phyloP scores from a whole-genome alignment of 1,140 invertebrate genomes.

The Bombus pyrosoma region DNA sequence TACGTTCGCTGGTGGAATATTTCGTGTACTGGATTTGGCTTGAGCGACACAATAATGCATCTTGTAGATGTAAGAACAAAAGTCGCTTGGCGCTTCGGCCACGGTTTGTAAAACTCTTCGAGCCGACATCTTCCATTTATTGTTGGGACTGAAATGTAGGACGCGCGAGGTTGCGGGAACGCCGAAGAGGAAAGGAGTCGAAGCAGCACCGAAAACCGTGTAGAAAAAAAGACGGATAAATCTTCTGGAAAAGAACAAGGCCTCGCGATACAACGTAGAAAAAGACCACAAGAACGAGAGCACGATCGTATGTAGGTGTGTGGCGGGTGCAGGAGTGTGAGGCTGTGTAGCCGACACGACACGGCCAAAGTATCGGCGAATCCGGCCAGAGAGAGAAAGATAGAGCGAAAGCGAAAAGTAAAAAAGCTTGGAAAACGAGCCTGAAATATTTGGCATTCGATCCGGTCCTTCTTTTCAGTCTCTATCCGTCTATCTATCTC shows the following conservation, averaged over 20 bases:
- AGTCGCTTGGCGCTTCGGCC: conserved; percentile 34
- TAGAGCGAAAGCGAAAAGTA: conserved; percentile 21
- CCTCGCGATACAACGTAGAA: conserved; percentile 32
- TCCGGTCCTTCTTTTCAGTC: conserved; percentile 15
- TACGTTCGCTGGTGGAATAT: neutral
- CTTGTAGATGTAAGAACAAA: conserved; percentile 31
- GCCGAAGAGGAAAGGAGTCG: neutral
- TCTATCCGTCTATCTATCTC: conserved; percentile 17
- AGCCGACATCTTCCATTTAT: conserved; percentile 52
- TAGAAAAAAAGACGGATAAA: conserved; percentile 5
- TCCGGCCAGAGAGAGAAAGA: neutral
- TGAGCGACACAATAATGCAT: conserved; percentile 23
- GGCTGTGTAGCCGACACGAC: neutral
- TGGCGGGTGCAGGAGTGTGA: neutral
- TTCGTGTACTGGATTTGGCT: neutral
- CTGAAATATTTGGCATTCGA: conserved; percentile 60
- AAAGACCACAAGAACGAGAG: neutral
- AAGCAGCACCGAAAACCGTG: neutral
- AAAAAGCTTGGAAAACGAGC: conserved; percentile 51
- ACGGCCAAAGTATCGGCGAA: neutral
- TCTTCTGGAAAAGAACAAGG: conserved; percentile 17
- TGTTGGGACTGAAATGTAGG: conserved; percentile 57
- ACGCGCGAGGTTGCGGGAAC: neutral
- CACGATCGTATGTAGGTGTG: too few species aligned
- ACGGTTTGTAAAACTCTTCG: conserved; percentile 47